These are phyloP conservation scores for Nomada fucata DNA, from an alignment of 2,888 invertebrate species.

Conservation along the genomic window DNA sequence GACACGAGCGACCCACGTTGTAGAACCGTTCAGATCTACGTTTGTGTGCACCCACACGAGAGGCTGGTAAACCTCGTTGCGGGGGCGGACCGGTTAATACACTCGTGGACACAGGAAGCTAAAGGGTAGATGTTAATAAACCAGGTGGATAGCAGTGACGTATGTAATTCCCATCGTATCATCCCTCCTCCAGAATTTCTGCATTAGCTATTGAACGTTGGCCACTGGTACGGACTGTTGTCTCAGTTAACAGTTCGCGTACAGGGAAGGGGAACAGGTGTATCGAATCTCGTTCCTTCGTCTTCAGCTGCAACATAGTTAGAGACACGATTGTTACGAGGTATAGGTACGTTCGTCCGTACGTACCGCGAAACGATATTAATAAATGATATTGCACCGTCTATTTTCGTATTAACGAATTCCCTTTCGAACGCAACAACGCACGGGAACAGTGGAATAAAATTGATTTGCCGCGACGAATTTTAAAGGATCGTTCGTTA, in stretches of 20 bases:
- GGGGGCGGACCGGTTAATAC: constrained; percentile 67
- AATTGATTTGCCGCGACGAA: background rate
- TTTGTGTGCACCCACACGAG: constrained; percentile 40
- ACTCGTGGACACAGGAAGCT: constrained; percentile 63
- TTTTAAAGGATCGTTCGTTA: constrained; percentile 20
- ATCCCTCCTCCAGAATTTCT: constrained; percentile 49
- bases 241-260: background rate
- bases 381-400: too few species aligned
- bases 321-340: too few species aligned
- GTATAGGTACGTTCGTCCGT: too few species aligned
- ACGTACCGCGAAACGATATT: too few species aligned
- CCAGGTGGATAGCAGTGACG: constrained; percentile 64
- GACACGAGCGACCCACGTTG: constrained; percentile 19
- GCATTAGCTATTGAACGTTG: constrained; percentile 35
- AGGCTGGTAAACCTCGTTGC: constrained; percentile 67
- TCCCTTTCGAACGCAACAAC: too few species aligned
- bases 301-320: background rate
- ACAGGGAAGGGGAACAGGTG: too few species aligned
- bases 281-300: too few species aligned
- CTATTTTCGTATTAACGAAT: too few species aligned
- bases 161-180: constrained; percentile 59
- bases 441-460: too few species aligned
- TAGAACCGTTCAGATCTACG: constrained; percentile 41
- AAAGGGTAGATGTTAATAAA: constrained; percentile 73
- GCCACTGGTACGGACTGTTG: background rate